Percentiles rank a stretch among this genome's conserved stretches.
These are phyloP conservation scores for Alviniconcha marisindica DNA, from an alignment of 1,140 invertebrate genomes.

Conservation along the genomic window DNA sequence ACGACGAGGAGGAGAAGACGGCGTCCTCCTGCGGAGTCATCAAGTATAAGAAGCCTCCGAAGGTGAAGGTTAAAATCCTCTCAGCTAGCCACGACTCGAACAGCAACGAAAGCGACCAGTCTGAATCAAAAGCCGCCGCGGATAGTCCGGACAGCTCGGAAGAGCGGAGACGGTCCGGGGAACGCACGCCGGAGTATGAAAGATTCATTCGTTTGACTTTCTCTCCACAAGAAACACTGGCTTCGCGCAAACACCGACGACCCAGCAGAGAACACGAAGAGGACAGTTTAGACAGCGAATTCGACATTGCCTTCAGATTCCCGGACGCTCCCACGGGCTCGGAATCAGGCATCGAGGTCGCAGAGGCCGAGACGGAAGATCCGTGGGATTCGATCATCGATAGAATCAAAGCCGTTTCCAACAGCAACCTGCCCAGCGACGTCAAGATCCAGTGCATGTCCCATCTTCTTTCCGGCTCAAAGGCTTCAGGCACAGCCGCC, in stretches of 20 bases:
- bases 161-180: background rate
- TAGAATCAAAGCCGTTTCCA: constrained; percentile 41
- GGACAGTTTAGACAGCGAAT: constrained; percentile 19
- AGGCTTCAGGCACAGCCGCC: background rate
- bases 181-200: background rate
- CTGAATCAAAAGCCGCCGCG: background rate
- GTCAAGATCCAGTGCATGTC: constrained; percentile 45
- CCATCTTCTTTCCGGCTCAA: constrained; percentile 32
- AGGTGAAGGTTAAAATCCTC: background rate
- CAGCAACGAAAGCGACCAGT: background rate
- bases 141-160: background rate
- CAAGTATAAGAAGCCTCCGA: background rate
- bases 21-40: background rate
- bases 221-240: background rate
- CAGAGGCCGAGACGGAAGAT: constrained; percentile 31
- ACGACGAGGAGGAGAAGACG: background rate
- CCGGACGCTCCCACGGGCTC: constrained; percentile 14
- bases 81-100: background rate
- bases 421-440: constrained; percentile 39
- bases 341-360: constrained; percentile 43
- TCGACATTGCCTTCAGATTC: background rate
- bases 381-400: constrained; percentile 39
- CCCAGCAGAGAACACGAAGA: no score
- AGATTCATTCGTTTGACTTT: constrained; percentile 38
- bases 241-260: background rate